These are phyloP conservation scores for Zeugodacus cucurbitae DNA, from an alignment of 1,140 invertebrate genomes.

Conservation along the genomic window DNA sequence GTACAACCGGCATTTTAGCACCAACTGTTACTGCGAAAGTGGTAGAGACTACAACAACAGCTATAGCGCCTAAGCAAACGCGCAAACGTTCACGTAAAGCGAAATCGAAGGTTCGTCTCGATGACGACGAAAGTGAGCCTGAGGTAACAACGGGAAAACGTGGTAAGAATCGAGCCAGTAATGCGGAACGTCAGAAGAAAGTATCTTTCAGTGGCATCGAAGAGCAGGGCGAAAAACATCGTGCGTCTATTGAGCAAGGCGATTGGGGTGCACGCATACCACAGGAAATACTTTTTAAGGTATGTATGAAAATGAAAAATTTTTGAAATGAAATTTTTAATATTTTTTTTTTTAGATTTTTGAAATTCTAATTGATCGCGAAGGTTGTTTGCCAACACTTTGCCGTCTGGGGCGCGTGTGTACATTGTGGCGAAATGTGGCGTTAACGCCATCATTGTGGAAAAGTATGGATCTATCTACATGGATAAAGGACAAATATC, in stretches of 20 bases:
- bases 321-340: not conserved
- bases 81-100: conserved; percentile 68
- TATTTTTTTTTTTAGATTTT: conserved; percentile 72
- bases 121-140: conserved; percentile 68
- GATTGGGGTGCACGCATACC: conserved; percentile 73
- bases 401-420: conserved; percentile 80
- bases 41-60: not conserved
- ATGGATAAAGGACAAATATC: conserved; percentile 77
- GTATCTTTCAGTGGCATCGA: conserved; percentile 48
- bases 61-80: conserved; percentile 49
- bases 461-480: conserved; percentile 79
- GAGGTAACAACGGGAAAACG: conserved; percentile 61
- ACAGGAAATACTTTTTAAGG: conserved; percentile 71
- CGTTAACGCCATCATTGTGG: conserved; percentile 77
- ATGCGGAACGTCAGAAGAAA: conserved; percentile 52
- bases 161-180: conserved; percentile 54
- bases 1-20: conserved; percentile 34
- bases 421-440: conserved; percentile 77
- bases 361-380: conserved; percentile 71
- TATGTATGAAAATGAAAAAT: conserved; percentile 41
- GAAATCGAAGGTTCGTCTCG: conserved; percentile 63
- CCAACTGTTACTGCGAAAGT: conserved; percentile 40
- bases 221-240: conserved; percentile 61
- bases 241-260: conserved; percentile 68
- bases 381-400: conserved; percentile 79